A percentile compares a stretch with the other conserved stretches of the same genome.
Evolutionary conservation across 1,140 invertebrate species (phyloP).

Genomic region (Philopotamus ludificatus): DNA sequence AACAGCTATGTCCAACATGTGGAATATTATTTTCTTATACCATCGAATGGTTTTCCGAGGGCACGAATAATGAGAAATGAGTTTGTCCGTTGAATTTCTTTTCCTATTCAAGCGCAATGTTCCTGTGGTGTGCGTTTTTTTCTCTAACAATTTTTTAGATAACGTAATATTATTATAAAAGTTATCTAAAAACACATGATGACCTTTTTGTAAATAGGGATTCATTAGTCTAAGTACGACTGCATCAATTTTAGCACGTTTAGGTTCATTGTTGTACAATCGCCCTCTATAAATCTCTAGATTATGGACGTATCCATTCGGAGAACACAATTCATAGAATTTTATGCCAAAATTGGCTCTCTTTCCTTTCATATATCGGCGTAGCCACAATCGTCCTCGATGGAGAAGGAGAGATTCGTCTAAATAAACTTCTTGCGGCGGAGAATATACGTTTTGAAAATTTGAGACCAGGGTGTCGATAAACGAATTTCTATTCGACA

Average conservation of each 20-base stretch:
- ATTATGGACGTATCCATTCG: constrained; percentile 1
- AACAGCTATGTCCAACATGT: constrained; percentile 38
- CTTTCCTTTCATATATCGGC: not conserved
- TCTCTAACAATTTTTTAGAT: constrained; percentile 38
- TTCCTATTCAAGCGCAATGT: constrained; percentile 43
- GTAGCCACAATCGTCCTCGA: not conserved
- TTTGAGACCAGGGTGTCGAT: not conserved
- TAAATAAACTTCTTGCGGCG: not conserved
- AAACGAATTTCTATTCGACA: not conserved
- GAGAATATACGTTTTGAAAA: not conserved
- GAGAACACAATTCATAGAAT: not conserved
- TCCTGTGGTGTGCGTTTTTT: constrained; percentile 41
- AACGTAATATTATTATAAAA: constrained; percentile 43
- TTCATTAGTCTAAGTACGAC: constrained; percentile 40
- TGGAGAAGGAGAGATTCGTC: not conserved
- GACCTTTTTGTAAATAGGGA: constrained; percentile 42
- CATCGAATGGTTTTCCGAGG: constrained; percentile 43
- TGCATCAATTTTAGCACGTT: not conserved
- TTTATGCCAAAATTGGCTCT: not conserved
- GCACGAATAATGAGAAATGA: constrained; percentile 43
- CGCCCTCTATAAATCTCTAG: constrained; percentile 15
- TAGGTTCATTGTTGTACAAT: not conserved
- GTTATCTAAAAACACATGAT: constrained; percentile 45
- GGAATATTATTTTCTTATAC: constrained; percentile 45
- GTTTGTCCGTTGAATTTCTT: constrained; percentile 43